Percentiles rank a stretch among this genome's conserved stretches.
These are phyloP conservation scores for Eubucco bourcierii DNA, from an alignment of 2,113 vertebrate species.

Conservation along the genomic window DNA sequence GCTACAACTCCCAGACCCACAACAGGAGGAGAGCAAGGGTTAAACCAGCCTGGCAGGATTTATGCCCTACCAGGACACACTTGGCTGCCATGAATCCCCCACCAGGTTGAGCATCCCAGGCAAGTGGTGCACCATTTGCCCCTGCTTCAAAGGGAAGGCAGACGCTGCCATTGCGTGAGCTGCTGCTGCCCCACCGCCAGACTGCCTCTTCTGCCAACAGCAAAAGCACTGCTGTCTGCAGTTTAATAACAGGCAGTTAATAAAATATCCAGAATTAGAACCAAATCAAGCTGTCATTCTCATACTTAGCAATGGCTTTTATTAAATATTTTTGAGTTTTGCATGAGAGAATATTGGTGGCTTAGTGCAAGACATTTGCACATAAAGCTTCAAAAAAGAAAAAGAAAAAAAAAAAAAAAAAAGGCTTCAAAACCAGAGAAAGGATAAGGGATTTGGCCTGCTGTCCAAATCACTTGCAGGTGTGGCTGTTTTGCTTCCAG, in stretches of 20 bases:
- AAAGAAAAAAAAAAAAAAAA: not conserved
- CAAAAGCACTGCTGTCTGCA: not conserved
- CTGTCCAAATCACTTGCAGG: not conserved
- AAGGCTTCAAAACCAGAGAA: not conserved
- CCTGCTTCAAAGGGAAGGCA: not conserved
- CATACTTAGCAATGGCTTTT: constrained; percentile 30
- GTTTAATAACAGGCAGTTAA: not conserved
- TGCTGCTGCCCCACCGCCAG: not conserved
- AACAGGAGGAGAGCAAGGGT: too few species aligned
- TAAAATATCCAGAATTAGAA: not conserved
- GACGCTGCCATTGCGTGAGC: not conserved
- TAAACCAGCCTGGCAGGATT: too few species aligned
- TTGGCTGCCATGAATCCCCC: not conserved
- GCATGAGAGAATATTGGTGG: not conserved
- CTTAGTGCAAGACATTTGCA: constrained; percentile 1
- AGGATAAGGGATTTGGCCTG: not conserved
- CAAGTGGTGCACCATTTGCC: not conserved
- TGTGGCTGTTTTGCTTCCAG: not conserved
- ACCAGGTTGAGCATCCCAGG: not conserved
- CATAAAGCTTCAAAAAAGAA: not conserved
- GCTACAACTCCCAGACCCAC: too few species aligned
- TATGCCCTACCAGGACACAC: not conserved
- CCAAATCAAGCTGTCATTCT: not conserved
- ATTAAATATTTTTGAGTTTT: constrained; percentile 59
- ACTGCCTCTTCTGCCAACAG: not conserved